Conservation (phyloP, 2,797 vertebrate genomes). For the Chrysolophus pictus region DNA sequence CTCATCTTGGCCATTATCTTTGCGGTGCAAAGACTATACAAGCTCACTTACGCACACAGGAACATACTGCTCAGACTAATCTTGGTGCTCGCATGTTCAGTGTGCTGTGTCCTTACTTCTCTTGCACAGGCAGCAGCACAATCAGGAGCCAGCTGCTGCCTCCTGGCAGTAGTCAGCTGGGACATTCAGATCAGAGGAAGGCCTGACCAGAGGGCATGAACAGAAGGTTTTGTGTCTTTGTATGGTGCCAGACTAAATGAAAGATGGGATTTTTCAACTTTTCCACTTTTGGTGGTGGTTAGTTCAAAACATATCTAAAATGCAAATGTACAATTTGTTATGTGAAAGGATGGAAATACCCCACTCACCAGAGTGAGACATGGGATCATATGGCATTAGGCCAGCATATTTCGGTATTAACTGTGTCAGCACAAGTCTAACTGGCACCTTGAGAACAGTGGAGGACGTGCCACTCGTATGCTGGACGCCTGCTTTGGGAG, state of each 20-base stretch:
- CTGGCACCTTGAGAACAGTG: background rate
- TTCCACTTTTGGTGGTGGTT: background rate
- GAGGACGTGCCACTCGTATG: fast-evolving
- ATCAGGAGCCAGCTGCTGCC: background rate
- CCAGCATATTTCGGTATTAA: background rate
- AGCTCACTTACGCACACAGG: too few species aligned
- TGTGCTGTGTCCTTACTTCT: background rate
- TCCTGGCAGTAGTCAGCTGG: background rate
- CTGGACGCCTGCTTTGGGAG: background rate
- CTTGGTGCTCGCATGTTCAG: background rate
- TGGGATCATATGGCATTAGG: background rate
- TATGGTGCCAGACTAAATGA: background rate
- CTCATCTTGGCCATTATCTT: background rate
- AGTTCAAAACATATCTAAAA: background rate
- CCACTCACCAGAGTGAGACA: background rate
- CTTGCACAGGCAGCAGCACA: background rate
- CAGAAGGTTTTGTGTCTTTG: background rate
- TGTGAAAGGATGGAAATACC: background rate
- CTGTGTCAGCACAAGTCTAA: background rate
- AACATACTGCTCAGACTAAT: background rate
- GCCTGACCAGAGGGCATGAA: background rate
- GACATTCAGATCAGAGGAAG: background rate
- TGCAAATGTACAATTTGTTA: background rate
- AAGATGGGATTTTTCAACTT: background rate
- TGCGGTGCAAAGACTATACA: fast-evolving